These are phyloP conservation scores for Amiota minor DNA, from an alignment of 2,888 invertebrate species.

Conservation along the genomic window DNA sequence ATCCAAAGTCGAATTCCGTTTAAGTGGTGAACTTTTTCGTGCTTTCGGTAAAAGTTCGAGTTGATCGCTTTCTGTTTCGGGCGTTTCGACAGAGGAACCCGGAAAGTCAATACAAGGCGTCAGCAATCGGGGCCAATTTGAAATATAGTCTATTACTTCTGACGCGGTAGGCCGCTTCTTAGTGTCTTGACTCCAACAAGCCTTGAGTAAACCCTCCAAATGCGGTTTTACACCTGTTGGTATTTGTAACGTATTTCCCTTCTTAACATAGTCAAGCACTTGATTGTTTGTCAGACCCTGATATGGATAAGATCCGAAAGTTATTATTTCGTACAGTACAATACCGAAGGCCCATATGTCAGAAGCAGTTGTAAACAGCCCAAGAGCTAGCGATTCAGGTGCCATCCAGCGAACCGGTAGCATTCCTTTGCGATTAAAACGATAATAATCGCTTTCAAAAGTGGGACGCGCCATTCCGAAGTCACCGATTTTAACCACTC, in stretches of 20 bases:
- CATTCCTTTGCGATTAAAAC: constrained; percentile 90
- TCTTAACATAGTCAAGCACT: constrained; percentile 86
- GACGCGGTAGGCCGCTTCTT: constrained; percentile 83
- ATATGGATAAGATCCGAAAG: constrained; percentile 93
- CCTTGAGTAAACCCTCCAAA: constrained; percentile 86
- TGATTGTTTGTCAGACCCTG: constrained; percentile 89
- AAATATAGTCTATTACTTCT: constrained; percentile 87
- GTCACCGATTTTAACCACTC: constrained; percentile 85
- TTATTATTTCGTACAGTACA: constrained; percentile 88
- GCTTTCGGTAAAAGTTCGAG: constrained; percentile 60
- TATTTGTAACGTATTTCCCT: constrained; percentile 81
- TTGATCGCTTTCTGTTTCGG: constrained; percentile 75
- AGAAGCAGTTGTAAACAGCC: constrained; percentile 88
- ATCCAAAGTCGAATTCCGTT: constrained; percentile 46
- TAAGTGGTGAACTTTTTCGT: constrained; percentile 49
- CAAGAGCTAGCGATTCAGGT: constrained; percentile 87
- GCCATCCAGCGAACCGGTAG: constrained; percentile 95
- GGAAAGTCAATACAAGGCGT: constrained; percentile 86
- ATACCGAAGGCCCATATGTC: constrained; percentile 95
- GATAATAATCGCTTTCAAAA: constrained; percentile 91
- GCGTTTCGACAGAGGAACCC: constrained; percentile 82
- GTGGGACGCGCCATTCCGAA: constrained; percentile 94
- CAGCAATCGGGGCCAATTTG: constrained; percentile 83
- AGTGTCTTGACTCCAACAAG: constrained; percentile 85
- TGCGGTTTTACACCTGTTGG: constrained; percentile 86